A percentile compares a stretch with the other conserved stretches of the same genome.
Conservation (phyloP, 2,797 vertebrate genomes). For the Danio tinwini region DNA sequence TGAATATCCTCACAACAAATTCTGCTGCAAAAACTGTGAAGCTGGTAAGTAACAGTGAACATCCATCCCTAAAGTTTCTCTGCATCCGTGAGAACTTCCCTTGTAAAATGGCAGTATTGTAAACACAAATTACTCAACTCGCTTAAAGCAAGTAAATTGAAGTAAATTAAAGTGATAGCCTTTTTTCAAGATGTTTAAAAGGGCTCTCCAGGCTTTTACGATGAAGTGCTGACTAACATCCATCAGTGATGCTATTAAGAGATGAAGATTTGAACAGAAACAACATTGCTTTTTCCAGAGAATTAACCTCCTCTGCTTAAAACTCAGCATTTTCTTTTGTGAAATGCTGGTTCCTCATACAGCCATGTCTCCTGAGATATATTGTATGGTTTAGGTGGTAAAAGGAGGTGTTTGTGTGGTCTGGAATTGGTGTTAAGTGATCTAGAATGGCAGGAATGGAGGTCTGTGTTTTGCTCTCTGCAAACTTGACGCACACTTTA, state of each 20-base stretch:
- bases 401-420: not conserved
- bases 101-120: conserved; percentile 16
- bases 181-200: not conserved
- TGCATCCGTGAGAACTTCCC: conserved; percentile 6
- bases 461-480: not conserved
- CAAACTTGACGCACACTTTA: not conserved
- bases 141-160: conserved; percentile 6
- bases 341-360: not conserved
- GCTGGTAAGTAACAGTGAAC: conserved; percentile 73
- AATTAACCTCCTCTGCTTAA: not conserved
- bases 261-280: not conserved
- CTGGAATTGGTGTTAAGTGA: not conserved
- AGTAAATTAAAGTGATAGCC: too few species aligned
- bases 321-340: not conserved
- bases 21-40: conserved; percentile 81
- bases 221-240: conserved; percentile 3
- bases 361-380: not conserved
- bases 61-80: not conserved
- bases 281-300: not conserved
- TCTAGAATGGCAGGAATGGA: not conserved
- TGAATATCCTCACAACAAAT: conserved; percentile 73
- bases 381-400: not conserved
- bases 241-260: not conserved
- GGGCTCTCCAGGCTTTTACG: not conserved
- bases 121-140: not conserved